phyloP scores from a whole-genome alignment of 2,113 vertebrate genomes.

The Puma concolor region DNA sequence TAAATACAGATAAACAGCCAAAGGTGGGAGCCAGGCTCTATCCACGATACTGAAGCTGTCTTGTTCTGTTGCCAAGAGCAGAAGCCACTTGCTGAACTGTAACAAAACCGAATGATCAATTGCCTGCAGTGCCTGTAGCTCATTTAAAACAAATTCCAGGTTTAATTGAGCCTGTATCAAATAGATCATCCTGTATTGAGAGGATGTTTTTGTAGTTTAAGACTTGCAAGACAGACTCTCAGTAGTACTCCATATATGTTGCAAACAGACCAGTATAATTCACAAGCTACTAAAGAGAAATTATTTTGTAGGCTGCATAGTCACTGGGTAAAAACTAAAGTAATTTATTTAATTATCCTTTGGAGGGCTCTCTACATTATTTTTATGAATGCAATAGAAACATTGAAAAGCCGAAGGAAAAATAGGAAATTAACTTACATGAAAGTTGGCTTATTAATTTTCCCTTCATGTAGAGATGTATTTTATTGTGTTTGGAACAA shows the following conservation, averaged over 20 bases:
- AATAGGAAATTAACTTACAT: conserved; percentile 60
- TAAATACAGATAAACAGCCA: not conserved
- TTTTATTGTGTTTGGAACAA: conserved; percentile 66
- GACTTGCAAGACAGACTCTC: not conserved
- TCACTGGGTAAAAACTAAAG: conserved; percentile 51
- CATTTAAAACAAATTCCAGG: conserved; percentile 67
- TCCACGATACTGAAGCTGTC: not conserved
- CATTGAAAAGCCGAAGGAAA: conserved; percentile 59
- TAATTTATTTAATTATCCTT: conserved; percentile 73
- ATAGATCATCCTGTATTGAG: conserved; percentile 34
- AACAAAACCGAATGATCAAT: conserved; percentile 61
- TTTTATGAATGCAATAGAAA: conserved; percentile 67
- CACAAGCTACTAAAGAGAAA: conserved; percentile 62
- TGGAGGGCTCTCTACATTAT: conserved; percentile 51
- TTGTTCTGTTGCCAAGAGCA: not conserved
- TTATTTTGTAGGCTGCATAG: conserved; percentile 51
- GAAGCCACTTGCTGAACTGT: conserved; percentile 27
- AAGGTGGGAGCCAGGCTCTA: not conserved
- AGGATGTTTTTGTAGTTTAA: conserved; percentile 52
- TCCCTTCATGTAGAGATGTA: conserved; percentile 55
- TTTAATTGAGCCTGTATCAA: conserved; percentile 67
- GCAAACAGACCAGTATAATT: conserved; percentile 34
- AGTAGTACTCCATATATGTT: not conserved
- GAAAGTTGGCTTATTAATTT: conserved; percentile 71
- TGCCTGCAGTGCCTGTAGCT: conserved; percentile 37